Evolutionary conservation across 2,888 invertebrate species (phyloP).

Genomic region (Acronicta alni): DNA sequence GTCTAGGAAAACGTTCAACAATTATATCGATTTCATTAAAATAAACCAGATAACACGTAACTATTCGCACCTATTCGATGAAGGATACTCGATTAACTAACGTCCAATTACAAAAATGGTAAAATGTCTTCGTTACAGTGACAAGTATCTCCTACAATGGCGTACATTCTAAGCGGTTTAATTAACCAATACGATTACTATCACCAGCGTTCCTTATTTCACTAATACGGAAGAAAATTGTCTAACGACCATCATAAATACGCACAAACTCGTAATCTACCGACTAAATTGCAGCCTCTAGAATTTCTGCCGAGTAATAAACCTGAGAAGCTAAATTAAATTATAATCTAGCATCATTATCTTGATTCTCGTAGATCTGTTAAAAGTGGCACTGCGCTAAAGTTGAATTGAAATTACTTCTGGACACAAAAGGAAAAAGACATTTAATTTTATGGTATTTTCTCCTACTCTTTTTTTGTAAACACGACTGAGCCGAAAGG

Average conservation of each 20-base stretch:
- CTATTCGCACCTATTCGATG: no score
- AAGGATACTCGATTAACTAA: background rate
- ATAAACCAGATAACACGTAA: background rate
- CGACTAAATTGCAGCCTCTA: constrained; percentile 37
- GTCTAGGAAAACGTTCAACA: constrained; percentile 3
- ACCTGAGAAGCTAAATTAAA: constrained; percentile 30
- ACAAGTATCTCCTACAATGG: constrained; percentile 17
- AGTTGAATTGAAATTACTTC: constrained; percentile 7
- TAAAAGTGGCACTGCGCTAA: constrained; percentile 17
- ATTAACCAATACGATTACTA: constrained; percentile 33
- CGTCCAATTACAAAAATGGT: constrained; percentile 9
- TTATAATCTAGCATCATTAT: constrained; percentile 35
- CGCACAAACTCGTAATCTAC: constrained; percentile 23
- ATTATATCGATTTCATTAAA: constrained; percentile 24
- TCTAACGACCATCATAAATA: constrained; percentile 38
- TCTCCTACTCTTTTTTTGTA: background rate
- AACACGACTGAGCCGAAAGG: background rate
- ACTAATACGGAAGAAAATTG: constrained; percentile 47
- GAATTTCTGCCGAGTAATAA: constrained; percentile 36
- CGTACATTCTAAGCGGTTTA: constrained; percentile 24
- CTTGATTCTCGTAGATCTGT: constrained; percentile 3
- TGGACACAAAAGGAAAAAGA: constrained; percentile 7
- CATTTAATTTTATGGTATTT: constrained; percentile 16
- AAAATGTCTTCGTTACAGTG: constrained; percentile 23
- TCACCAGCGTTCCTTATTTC: constrained; percentile 15